These are phyloP conservation scores for Peromyscus eremicus DNA, from an alignment of 2,797 vertebrate genomes.

Conservation along the genomic window DNA sequence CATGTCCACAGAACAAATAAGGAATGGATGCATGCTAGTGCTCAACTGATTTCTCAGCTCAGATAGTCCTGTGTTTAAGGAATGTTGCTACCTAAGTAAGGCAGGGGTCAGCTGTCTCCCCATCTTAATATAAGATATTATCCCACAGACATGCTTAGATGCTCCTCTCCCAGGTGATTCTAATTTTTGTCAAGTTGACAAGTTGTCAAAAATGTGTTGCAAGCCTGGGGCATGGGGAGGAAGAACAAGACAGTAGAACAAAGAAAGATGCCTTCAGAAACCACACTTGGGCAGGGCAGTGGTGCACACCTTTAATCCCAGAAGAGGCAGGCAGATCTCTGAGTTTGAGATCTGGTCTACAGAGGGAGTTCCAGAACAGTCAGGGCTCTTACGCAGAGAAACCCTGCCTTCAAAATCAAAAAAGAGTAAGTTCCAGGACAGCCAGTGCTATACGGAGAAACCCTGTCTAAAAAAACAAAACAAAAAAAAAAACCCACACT, in stretches of 20 bases:
- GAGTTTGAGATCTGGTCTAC: too few relatives aligned
- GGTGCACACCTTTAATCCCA: not conserved
- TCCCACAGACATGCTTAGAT: not conserved
- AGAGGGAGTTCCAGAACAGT: too few relatives aligned
- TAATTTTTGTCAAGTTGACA: not conserved
- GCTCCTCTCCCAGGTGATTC: not conserved
- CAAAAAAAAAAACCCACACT: not conserved
- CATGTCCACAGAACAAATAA: not conserved
- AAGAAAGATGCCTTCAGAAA: too few relatives aligned
- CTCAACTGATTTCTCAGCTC: not conserved
- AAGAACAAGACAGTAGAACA: not conserved
- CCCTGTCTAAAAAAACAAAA: too few relatives aligned
- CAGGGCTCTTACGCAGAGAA: not conserved
- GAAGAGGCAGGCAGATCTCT: too few relatives aligned
- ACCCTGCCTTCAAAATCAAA: too few relatives aligned
- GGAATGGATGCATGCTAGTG: not conserved
- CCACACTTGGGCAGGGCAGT: too few relatives aligned
- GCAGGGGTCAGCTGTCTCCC: not conserved
- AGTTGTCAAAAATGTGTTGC: not conserved
- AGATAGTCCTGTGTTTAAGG: not conserved
- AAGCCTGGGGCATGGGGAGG: too few relatives aligned
- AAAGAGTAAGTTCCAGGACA: not conserved
- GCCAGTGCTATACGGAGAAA: not conserved
- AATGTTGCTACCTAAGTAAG: too few relatives aligned
- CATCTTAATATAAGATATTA: not conserved